phyloP scores from a whole-genome alignment of 2,888 invertebrate genomes.

The Cybosia mesomella region DNA sequence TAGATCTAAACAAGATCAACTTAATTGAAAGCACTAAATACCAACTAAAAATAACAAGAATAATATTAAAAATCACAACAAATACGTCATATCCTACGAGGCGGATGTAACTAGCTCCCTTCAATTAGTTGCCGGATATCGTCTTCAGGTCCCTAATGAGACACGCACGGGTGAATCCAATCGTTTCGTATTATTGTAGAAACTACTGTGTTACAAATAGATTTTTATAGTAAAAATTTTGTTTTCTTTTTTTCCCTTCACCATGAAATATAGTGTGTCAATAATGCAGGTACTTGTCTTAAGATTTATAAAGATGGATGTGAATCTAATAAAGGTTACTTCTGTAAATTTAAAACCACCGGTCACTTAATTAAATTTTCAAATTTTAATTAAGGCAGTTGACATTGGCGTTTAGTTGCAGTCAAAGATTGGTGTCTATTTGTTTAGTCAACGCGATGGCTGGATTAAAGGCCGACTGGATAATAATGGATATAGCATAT shows the following conservation, averaged over 20 bases:
- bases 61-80: slow-evolving; percentile 64
- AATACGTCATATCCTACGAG: slow-evolving; percentile 69
- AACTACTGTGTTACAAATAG: slow-evolving; percentile 10
- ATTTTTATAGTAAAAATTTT: background rate
- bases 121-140: slow-evolving; percentile 81
- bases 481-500: no score
- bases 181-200: slow-evolving; percentile 52
- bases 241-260: background rate
- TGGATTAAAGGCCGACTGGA: no score
- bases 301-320: background rate
- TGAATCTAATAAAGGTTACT: background rate
- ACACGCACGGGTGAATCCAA: slow-evolving; percentile 63
- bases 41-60: slow-evolving; percentile 4
- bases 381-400: no score
- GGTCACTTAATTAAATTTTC: no score
- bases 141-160: slow-evolving; percentile 71
- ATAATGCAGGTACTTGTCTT: background rate
- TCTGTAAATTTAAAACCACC: no score
- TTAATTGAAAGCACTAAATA: background rate
- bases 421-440: no score
- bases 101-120: slow-evolving; percentile 69
- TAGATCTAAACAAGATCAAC: no score
- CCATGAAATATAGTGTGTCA: no score
- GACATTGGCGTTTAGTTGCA: no score
- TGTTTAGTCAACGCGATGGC: no score